A percentile compares a stretch with the other conserved stretches of the same genome.
phyloP scores from a whole-genome alignment of 2,113 vertebrate genomes.

The Formicarius rufipectus region DNA sequence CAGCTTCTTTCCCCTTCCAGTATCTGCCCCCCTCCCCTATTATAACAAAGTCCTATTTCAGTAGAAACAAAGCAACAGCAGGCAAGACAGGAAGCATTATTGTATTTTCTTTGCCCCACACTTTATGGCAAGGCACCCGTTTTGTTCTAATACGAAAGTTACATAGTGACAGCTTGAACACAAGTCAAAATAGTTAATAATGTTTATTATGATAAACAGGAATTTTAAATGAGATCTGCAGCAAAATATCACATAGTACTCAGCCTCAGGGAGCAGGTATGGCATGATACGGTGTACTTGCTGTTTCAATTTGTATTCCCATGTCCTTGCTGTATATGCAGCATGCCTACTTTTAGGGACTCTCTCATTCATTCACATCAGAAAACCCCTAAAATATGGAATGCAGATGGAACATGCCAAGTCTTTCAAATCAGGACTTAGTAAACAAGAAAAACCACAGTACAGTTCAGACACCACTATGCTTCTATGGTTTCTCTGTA shows the following conservation, averaged over 20 bases:
- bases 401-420: background rate
- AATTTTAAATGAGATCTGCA: background rate
- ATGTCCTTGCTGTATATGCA: background rate
- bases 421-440: background rate
- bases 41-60: background rate
- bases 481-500: background rate
- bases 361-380: background rate
- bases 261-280: background rate
- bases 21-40: background rate
- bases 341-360: background rate
- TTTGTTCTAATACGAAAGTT: background rate
- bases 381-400: background rate
- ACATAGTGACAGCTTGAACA: background rate
- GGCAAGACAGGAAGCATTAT: background rate
- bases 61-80: background rate
- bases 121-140: background rate
- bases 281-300: fast-evolving
- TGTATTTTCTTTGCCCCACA: background rate
- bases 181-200: background rate
- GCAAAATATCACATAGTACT: background rate
- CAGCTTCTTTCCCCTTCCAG: background rate
- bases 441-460: background rate
- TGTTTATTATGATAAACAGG: conserved; percentile 23
- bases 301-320: background rate
- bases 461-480: background rate